phyloP scores from a whole-genome alignment of 2,888 invertebrate species.

The Patella ulyssiponensis region DNA sequence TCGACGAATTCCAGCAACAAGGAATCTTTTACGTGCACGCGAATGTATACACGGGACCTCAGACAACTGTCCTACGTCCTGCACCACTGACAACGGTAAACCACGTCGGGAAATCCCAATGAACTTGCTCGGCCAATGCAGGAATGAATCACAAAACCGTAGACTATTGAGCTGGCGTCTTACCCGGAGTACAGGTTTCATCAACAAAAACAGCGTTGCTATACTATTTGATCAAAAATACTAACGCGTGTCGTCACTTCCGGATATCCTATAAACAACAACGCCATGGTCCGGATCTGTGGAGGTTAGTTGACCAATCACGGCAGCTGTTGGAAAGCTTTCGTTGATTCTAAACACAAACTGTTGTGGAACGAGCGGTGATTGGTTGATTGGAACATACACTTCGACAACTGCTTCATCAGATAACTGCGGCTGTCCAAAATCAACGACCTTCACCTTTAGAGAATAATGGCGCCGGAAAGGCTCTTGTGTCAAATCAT shows the following conservation, averaged over 20 bases:
- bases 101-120: no score
- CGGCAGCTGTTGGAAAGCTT: slow-evolving; percentile 5
- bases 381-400: slow-evolving; percentile 23
- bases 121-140: no score
- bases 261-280: background rate
- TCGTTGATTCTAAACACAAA: slow-evolving; percentile 22
- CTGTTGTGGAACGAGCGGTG: slow-evolving; percentile 15
- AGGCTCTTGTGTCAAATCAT: slow-evolving; percentile 19
- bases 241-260: background rate
- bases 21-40: no score
- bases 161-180: no score
- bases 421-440: slow-evolving; percentile 24
- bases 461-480: slow-evolving; percentile 20
- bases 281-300: slow-evolving; percentile 18
- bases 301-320: slow-evolving; percentile 14
- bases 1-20: no score
- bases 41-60: no score
- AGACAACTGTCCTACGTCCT: no score
- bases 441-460: slow-evolving; percentile 22
- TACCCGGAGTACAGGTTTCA: no score
- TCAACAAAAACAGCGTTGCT: no score
- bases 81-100: no score
- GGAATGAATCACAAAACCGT: no score
- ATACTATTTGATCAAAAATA: background rate
- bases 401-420: slow-evolving; percentile 17